phyloP scores from a whole-genome alignment of 2,113 vertebrate genomes.

The Anoplopoma fimbria region DNA sequence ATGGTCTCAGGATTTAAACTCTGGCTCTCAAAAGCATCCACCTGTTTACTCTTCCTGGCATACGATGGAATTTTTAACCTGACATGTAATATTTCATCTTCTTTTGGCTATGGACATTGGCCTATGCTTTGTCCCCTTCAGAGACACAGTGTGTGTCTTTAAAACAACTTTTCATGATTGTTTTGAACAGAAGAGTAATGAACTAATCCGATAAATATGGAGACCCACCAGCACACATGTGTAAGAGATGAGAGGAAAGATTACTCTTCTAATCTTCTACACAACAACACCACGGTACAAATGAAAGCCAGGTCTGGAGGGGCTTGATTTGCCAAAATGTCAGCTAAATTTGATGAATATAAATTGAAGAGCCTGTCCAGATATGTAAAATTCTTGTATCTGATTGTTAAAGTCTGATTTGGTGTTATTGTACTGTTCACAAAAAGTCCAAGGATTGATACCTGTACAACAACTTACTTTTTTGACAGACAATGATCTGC shows the following conservation, averaged over 20 bases:
- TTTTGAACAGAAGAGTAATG: not conserved
- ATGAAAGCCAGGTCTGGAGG: not conserved
- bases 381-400: not conserved
- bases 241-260: not conserved
- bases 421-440: not conserved
- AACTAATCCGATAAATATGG: not conserved
- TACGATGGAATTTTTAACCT: not conserved
- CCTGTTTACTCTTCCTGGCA: not conserved
- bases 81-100: not conserved
- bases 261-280: not conserved
- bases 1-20: not conserved
- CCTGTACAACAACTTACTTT: not conserved
- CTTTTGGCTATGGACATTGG: not conserved
- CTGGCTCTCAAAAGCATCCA: not conserved
- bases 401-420: not conserved
- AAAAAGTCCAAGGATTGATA: not conserved
- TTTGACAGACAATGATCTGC: not conserved
- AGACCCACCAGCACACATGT: not conserved
- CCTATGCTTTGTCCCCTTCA: not conserved
- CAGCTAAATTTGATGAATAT: too few relatives aligned
- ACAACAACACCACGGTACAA: not conserved
- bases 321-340: too few relatives aligned
- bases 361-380: not conserved
- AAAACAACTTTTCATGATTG: too few relatives aligned
- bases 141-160: too few relatives aligned